These are phyloP conservation scores for Toxostoma redivivum DNA, from an alignment of 2,113 vertebrate species.

Conservation along the genomic window DNA sequence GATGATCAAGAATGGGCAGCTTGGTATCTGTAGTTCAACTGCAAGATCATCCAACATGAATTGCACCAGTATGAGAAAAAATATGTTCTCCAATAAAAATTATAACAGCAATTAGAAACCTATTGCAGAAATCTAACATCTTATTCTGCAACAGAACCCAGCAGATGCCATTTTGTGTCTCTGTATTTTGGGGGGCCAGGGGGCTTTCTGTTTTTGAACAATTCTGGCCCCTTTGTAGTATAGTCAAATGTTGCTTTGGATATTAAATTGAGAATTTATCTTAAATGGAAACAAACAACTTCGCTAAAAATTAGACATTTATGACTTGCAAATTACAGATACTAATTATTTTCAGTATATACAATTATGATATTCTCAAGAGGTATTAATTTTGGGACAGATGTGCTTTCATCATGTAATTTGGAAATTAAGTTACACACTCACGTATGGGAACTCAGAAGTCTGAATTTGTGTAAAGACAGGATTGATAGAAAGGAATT, in stretches of 20 bases:
- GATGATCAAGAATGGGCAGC: not conserved
- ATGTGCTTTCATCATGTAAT: constrained; percentile 70
- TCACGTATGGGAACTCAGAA: constrained; percentile 63
- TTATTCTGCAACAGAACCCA: not conserved
- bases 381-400: constrained; percentile 70
- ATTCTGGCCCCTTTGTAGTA: constrained; percentile 10
- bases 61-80: not conserved
- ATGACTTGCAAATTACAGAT: constrained; percentile 71
- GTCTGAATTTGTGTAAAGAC: constrained; percentile 59
- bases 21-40: not conserved
- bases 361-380: constrained; percentile 71
- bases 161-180: not conserved
- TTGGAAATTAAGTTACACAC: constrained; percentile 69
- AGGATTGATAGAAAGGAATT: constrained; percentile 62
- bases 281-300: constrained; percentile 72
- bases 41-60: not conserved
- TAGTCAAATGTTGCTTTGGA: constrained; percentile 46
- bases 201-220: not conserved
- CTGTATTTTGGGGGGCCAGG: not conserved
- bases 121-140: not conserved
- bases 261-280: constrained; percentile 70
- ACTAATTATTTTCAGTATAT: constrained; percentile 73
- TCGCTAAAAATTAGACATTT: constrained; percentile 71
- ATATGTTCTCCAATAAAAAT: not conserved
- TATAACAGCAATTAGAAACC: not conserved